Evolutionary conservation across 2,113 vertebrate genomes (phyloP), one percentile per base, ranked within the genome.

Genomic region (Hemicordylus capensis): DNA sequence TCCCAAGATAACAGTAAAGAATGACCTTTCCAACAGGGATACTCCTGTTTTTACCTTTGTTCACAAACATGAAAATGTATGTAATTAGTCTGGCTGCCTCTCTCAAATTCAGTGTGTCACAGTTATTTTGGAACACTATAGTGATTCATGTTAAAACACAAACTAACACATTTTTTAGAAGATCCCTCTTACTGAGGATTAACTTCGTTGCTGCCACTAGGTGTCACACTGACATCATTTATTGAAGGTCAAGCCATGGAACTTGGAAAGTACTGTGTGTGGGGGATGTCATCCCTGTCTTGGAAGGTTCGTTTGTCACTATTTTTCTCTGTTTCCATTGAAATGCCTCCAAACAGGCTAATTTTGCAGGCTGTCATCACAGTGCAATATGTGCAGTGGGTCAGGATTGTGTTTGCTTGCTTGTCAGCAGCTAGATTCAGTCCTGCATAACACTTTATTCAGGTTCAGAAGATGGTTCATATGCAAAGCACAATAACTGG

Each of bases 161-260:
- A n/a, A 28, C n/a, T 17, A 20, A 3, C 14, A 69, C 66, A 51
- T 19, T 90, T 19, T 6, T 42, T 4, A 22, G 48, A 76, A 81
- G 42, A 39, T 19, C 7, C 26, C 46, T 87, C 66, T 1, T 3
- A 1, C 34, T 76, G 0, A 31, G 93, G 94, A 93, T 95, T 95
- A 94, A 96, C 76, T 80, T 39, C 64, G n/a, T 37, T 90, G 70
- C 39, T n/a, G 48, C 96, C 96, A 90, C 95, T 96, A 97, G 96
- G 56, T 96, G 96, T 96, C 96, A 95, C 0, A 12, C 86, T 93
- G 93, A 88, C 87, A 95, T 92, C 84, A 85, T 39, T 82, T 91
- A 92, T 75, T 5, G 77, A 84, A 85, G 76, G 75, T 8, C 0
- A 46, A 64, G n/a, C 20, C 3, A 5, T 3, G n/a, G 28, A 48